phyloP scores from a whole-genome alignment of 2,797 vertebrate species.

The Cygnus olor region DNA sequence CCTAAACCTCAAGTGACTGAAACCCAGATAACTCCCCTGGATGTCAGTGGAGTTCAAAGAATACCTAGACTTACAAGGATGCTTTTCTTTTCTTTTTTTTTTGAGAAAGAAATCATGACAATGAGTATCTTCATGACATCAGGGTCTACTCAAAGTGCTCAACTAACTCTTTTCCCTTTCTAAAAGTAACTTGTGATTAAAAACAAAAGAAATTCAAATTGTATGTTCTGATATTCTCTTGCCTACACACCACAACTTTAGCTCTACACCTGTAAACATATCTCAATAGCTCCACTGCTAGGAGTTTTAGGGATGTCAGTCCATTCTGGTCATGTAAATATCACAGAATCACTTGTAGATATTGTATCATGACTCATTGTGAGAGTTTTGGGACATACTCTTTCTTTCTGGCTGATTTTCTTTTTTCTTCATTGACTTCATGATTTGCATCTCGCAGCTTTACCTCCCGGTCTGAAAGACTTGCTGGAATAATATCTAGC shows the following conservation, averaged over 20 bases:
- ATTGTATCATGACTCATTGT: background rate
- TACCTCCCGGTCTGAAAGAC: constrained; percentile 92
- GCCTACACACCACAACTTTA: background rate
- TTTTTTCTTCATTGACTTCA: constrained; percentile 96
- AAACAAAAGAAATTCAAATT: background rate
- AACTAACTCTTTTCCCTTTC: background rate
- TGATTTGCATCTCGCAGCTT: constrained; percentile 94
- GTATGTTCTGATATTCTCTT: background rate
- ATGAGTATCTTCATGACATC: background rate
- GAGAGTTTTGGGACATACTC: constrained; percentile 83
- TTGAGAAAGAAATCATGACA: background rate
- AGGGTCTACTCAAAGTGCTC: background rate
- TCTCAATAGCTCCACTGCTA: background rate
- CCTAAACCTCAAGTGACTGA: background rate
- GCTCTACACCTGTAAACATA: background rate
- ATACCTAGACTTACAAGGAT: background rate
- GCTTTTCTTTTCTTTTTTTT: background rate
- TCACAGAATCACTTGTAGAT: background rate
- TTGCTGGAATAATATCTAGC: constrained; percentile 95
- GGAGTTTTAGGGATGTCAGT: background rate
- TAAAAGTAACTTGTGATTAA: background rate
- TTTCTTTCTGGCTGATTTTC: constrained; percentile 96
- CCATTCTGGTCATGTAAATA: background rate
- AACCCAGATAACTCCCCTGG: background rate
- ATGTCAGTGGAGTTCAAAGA: background rate